phyloP scores from a whole-genome alignment of 2,113 vertebrate species.

The Seriola quinqueradiata region DNA sequence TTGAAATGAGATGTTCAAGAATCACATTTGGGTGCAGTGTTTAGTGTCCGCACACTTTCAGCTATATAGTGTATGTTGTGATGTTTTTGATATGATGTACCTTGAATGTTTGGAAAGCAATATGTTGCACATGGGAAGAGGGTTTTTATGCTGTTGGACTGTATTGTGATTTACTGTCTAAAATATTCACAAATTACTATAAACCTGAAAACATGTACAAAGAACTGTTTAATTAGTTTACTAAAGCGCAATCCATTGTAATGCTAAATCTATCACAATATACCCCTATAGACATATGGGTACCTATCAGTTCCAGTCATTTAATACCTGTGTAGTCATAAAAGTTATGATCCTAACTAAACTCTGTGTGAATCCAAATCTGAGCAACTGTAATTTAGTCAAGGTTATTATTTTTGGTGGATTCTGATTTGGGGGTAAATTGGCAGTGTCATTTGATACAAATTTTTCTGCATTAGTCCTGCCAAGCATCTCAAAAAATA shows the following conservation, averaged over 20 bases:
- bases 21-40: background rate
- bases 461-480: conserved; percentile 36
- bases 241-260: background rate
- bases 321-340: conserved; percentile 27
- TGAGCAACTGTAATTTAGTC: conserved; percentile 47
- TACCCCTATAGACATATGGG: background rate
- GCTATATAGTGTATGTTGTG: background rate
- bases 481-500: conserved; percentile 51
- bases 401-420: conserved; percentile 51
- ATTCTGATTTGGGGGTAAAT: conserved; percentile 40
- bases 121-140: background rate
- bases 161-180: background rate
- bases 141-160: background rate
- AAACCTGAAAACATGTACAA: background rate
- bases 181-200: background rate
- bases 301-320: conserved; percentile 31
- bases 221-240: background rate
- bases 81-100: background rate
- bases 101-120: background rate
- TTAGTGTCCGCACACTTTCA: background rate
- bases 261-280: conserved; percentile 9
- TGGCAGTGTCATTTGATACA: conserved; percentile 40
- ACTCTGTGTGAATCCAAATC: conserved; percentile 45
- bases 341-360: conserved; percentile 45
- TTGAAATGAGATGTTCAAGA: conserved; percentile 7